These are phyloP conservation scores for Zootoca vivipara DNA, from an alignment of 2,113 vertebrate species.

Conservation along the genomic window DNA sequence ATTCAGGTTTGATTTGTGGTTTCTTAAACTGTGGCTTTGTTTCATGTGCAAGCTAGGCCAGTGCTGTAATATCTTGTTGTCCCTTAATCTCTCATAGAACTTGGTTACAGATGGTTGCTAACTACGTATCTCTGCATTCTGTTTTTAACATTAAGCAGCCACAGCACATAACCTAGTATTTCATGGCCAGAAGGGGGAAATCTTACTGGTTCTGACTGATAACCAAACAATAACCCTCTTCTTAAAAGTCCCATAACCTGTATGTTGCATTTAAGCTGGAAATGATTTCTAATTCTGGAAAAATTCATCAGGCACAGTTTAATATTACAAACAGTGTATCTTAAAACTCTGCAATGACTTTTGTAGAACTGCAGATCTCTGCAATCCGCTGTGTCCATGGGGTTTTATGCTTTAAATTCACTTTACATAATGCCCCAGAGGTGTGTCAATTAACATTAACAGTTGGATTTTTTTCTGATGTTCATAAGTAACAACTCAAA, in stretches of 20 bases:
- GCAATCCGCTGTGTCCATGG: background rate
- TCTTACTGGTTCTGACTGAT: background rate
- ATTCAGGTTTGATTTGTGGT: too few relatives aligned
- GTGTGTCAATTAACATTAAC: background rate
- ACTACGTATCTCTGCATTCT: slow-evolving; percentile 5
- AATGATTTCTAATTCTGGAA: background rate
- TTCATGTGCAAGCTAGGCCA: too few relatives aligned
- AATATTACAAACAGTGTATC: background rate
- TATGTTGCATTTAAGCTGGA: background rate
- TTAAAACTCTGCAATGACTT: background rate
- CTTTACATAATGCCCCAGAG: background rate
- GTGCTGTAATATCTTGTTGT: background rate
- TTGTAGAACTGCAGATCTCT: background rate
- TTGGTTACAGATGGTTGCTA: background rate
- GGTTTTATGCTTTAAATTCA: background rate
- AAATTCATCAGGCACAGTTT: background rate
- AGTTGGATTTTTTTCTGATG: background rate
- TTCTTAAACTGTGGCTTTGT: too few relatives aligned
- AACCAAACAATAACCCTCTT: background rate
- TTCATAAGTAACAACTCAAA: background rate
- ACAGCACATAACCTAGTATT: background rate
- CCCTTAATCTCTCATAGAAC: background rate
- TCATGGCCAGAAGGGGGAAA: slow-evolving; percentile 12
- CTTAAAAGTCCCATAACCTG: background rate
- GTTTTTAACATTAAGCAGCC: background rate